These are phyloP conservation scores for Nomada lathburiana DNA, from an alignment of 2,888 invertebrate species.

Conservation along the genomic window DNA sequence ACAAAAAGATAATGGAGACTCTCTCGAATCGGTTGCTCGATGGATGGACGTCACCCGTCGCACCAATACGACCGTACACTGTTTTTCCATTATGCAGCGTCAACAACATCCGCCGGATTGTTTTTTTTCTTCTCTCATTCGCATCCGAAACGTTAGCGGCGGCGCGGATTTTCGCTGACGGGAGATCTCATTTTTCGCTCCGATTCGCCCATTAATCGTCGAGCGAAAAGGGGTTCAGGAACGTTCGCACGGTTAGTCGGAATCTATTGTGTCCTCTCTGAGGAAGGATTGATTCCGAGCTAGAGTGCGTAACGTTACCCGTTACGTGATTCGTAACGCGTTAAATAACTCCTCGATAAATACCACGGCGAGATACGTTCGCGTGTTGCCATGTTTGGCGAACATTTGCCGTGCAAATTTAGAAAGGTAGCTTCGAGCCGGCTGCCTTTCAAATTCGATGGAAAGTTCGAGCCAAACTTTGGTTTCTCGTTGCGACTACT, in stretches of 20 bases:
- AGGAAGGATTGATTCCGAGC: neutral
- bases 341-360: constrained; percentile 1
- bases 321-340: neutral
- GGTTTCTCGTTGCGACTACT: neutral
- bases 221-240: neutral
- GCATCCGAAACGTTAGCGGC: neutral
- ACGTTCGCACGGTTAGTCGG: neutral
- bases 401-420: neutral
- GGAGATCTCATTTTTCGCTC: constrained; percentile 28
- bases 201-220: constrained; percentile 1
- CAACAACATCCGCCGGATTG: constrained; percentile 14
- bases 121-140: neutral
- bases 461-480: constrained; percentile 29
- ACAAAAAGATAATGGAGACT: constrained; percentile 38
- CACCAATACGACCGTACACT: constrained; percentile 64
- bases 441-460: constrained; percentile 10
- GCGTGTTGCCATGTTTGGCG: neutral
- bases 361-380: neutral
- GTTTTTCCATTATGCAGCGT: constrained; percentile 76
- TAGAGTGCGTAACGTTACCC: constrained; percentile 11
- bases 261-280: constrained; percentile 13
- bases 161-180: constrained; percentile 5
- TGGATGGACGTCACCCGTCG: constrained; percentile 44
- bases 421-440: constrained; percentile 2
- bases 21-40: constrained; percentile 42